Evolutionary conservation across 2,113 vertebrate genomes (phyloP).

Genomic region (Oplegnathus fasciatus): DNA sequence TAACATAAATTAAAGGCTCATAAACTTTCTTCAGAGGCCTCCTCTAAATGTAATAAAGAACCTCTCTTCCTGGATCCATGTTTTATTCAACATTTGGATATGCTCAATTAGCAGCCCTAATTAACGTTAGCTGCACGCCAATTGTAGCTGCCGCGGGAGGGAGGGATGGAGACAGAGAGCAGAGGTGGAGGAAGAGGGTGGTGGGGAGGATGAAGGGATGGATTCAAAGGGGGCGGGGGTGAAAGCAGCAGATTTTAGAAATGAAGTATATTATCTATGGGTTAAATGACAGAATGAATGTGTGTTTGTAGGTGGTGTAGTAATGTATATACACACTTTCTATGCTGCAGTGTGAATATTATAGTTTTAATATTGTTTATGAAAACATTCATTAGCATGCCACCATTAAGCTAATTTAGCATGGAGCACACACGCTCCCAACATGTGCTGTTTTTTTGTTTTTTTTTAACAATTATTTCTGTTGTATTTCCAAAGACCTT

Average conservation of each 20-base stretch:
- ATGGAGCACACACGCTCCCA: neutral
- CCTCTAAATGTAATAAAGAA: conserved; percentile 68
- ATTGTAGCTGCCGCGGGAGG: conserved; percentile 37
- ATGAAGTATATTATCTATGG: neutral
- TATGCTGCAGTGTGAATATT: neutral
- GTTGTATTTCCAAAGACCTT: conserved; percentile 10
- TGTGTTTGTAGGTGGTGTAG: neutral
- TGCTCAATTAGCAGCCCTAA: conserved; percentile 79
- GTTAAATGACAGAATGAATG: neutral
- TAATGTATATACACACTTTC: neutral
- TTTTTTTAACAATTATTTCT: conserved; percentile 5
- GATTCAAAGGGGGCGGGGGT: neutral
- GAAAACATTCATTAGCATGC: neutral
- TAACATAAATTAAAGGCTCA: conserved; percentile 75
- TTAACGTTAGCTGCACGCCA: conserved; percentile 60
- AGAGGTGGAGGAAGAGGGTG: conserved; percentile 15
- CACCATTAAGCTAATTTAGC: neutral
- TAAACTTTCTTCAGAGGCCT: conserved; percentile 76
- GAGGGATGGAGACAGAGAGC: conserved; percentile 26
- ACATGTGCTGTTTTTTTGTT: neutral
- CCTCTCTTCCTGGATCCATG: conserved; percentile 69
- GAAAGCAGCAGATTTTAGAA: conserved; percentile 20
- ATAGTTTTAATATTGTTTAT: neutral
- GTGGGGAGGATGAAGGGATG: neutral
- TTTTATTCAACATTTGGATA: conserved; percentile 79